Percentiles rank a stretch among this genome's conserved stretches.
These are phyloP conservation scores for Austrofundulus limnaeus DNA, from an alignment of 2,113 vertebrate species.

Conservation along the genomic window DNA sequence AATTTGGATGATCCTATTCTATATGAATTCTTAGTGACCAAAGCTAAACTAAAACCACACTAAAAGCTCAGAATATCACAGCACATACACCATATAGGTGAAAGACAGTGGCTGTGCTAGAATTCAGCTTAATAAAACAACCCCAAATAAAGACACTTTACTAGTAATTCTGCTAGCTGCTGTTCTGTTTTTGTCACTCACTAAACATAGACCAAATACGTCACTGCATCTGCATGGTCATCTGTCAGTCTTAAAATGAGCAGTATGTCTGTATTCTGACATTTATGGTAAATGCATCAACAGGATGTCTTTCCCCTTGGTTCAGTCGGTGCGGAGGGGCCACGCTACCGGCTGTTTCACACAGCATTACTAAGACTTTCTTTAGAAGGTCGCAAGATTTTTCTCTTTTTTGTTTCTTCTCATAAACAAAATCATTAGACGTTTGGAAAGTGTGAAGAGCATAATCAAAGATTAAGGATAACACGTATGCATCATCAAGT, in stretches of 20 bases:
- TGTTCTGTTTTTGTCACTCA: not conserved
- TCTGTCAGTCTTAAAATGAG: not conserved
- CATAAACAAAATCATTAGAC: not conserved
- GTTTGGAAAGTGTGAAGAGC: not conserved
- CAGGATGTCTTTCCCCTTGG: not conserved
- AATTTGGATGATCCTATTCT: too few species aligned
- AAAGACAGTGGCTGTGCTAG: too few species aligned
- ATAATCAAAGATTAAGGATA: not conserved
- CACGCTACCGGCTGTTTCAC: not conserved
- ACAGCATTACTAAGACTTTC: not conserved
- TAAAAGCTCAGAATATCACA: too few species aligned
- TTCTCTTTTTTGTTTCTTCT: not conserved
- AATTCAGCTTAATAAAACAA: too few species aligned
- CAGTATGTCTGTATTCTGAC: not conserved
- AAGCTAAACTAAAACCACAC: too few species aligned
- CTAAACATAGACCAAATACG: too few species aligned
- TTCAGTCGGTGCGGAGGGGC: not conserved
- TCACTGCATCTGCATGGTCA: too few species aligned
- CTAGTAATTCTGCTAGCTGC: not conserved
- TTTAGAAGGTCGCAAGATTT: not conserved
- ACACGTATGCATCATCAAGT: not conserved
- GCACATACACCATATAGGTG: too few species aligned
- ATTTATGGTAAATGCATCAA: not conserved
- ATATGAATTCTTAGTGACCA: too few species aligned
- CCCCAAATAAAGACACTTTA: too few species aligned